A percentile compares a stretch with the other conserved stretches of the same genome.
phyloP scores from a whole-genome alignment of 2,113 vertebrate genomes.

The Myocastor coypus region DNA sequence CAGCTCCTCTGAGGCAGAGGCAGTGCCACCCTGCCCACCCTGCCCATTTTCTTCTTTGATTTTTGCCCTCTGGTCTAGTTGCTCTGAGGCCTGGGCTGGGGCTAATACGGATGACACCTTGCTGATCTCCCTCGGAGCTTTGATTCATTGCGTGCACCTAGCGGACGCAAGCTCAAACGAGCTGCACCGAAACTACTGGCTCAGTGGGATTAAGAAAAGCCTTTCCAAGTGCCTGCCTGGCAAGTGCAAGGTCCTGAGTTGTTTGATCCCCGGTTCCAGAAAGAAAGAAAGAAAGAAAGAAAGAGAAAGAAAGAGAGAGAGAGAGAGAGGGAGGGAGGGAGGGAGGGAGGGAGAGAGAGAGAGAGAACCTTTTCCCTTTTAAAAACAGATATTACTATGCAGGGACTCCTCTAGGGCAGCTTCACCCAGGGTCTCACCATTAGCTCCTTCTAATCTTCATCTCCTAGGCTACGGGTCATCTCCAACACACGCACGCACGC shows the following conservation, averaged over 20 bases:
- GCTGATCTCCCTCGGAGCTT: neutral
- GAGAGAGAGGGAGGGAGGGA: no score
- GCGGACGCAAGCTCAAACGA: no score
- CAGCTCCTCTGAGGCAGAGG: constrained; percentile 10
- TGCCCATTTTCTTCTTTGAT: no score
- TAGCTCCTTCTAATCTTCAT: no score
- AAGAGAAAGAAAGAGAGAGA: no score
- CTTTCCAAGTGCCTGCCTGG: neutral
- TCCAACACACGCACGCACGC: no score
- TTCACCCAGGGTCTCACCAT: neutral
- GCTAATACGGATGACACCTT: neutral
- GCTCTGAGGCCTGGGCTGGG: neutral
- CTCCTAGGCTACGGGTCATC: neutral
- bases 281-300: no score
- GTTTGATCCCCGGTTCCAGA: no score
- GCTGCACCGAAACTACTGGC: neutral
- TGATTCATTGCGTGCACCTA: neutral
- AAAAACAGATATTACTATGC: neutral
- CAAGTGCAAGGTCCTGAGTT: no score
- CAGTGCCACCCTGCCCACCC: neutral
- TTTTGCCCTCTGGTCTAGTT: neutral
- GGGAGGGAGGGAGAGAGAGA: no score
- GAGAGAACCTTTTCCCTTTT: neutral
- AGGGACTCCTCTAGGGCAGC: neutral
- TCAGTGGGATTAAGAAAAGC: neutral